Conservation (phyloP, 2,797 vertebrate genomes). For the Oryzias dopingdopingensis region DNA sequence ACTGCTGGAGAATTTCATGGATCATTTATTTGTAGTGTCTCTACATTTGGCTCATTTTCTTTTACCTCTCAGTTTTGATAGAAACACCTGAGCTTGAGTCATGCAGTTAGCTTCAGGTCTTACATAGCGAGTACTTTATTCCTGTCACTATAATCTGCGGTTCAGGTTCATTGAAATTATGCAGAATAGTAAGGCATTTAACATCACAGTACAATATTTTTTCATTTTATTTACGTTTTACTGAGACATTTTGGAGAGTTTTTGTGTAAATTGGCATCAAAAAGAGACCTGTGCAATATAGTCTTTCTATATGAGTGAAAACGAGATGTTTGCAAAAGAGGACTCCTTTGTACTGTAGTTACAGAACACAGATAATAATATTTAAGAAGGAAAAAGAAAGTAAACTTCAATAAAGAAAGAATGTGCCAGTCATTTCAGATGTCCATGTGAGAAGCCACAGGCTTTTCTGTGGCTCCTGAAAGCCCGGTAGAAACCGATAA, state of each 20-base stretch:
- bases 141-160: slow-evolving; percentile 14
- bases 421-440: slow-evolving; percentile 72
- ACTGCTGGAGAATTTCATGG: slow-evolving; percentile 26
- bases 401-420: slow-evolving; percentile 53
- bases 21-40: slow-evolving; percentile 10
- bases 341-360: background rate
- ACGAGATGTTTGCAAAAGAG: no score
- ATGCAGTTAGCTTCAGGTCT: no score
- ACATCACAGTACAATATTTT: no score
- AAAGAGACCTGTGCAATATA: no score
- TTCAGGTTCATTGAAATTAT: slow-evolving; percentile 2
- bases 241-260: no score
- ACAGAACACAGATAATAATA: slow-evolving; percentile 22
- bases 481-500: slow-evolving; percentile 72
- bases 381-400: slow-evolving; percentile 23
- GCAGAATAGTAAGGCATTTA: background rate
- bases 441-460: slow-evolving; percentile 74
- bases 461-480: slow-evolving; percentile 66
- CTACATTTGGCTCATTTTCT: background rate
- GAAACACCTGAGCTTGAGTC: no score
- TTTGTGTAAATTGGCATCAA: no score
- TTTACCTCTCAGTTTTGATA: no score
- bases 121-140: background rate
- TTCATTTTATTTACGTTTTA: no score
- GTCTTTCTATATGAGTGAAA: no score